These are phyloP conservation scores for Nephila pilipes DNA, from an alignment of 1,140 invertebrate species.

Conservation along the genomic window DNA sequence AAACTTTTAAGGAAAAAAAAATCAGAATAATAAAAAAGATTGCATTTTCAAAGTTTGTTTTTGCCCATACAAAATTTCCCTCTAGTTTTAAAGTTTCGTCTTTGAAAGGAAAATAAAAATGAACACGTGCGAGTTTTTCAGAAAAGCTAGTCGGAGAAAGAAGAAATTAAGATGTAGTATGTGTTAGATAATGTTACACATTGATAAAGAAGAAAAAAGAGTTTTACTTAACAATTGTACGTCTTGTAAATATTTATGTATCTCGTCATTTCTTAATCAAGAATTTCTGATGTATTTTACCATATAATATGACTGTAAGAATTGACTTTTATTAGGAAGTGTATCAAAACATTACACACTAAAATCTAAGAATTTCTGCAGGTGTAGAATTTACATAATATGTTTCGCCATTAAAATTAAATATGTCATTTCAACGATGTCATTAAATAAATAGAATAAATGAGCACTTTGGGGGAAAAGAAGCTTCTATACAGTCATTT, in stretches of 20 bases:
- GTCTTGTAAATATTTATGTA: not conserved
- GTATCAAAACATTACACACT: not conserved
- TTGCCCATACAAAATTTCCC: not conserved
- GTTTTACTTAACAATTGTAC: not conserved
- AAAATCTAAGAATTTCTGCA: not conserved
- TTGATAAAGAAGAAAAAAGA: not conserved
- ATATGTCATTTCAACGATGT: not conserved
- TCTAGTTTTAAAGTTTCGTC: not conserved
- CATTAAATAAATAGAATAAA: not conserved
- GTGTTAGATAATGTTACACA: not conserved
- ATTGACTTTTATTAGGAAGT: not conserved
- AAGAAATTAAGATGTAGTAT: not conserved
- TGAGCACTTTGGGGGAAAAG: not conserved
- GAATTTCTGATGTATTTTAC: not conserved
- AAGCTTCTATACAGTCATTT: not conserved
- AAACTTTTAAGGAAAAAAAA: not conserved
- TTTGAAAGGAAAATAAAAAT: not conserved
- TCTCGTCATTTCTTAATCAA: not conserved
- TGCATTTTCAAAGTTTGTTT: not conserved
- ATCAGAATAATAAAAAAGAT: not conserved
- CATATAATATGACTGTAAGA: not conserved
- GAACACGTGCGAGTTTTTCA: not conserved
- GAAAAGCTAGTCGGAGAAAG: not conserved
- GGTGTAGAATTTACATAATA: not conserved
- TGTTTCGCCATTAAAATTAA: not conserved